Evolutionary conservation across 2,113 vertebrate genomes (phyloP), one percentile per base, ranked within the genome.

Genomic region (Urocolius indicus): DNA sequence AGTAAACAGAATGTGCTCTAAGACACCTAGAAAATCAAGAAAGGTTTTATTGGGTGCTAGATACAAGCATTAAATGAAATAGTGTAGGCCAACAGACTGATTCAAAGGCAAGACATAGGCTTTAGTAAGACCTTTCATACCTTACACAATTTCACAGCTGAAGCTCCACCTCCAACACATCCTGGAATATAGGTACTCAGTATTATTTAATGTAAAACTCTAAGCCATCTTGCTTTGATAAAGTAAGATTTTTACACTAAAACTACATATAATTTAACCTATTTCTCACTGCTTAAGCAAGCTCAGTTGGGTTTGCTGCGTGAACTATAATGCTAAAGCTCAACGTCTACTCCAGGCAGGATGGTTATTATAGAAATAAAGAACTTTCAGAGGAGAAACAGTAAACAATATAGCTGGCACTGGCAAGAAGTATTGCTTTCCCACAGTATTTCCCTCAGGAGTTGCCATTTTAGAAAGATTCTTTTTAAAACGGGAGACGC

Each of bases 21-120:
- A 74, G 58, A 82, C 73, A 89, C 59, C 34, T 81, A 66, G 65
- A 74, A 94, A 92, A 54, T 66, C 51, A 90, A 90, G 58, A 48
- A 80, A 89, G n/a, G 27, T 9, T 97, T 97, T 96, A 96, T 97
- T 95, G 85, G 57, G 54, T 77, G 68, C 77, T 89, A 95, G 85
- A 92, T 86, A 96, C 79, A 97, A 77, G 91, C 82, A 83, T 91
- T 87, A 91, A 80, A 91, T 83, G 43, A 85, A 95, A 79, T 5
- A 72, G 54, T 65, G 13, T 89, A 94, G 52, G 78, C 89, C 73
- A 86, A 58, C 34, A 91, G 46, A 89, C 63, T 93, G 51, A 67
- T 71, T 81, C 81, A 92, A 96, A 95, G 89, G 80, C 88, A 95
- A 91, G 85, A 89, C 59, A 84, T 1, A 84, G 74, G 58, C 68